Conservation (phyloP, 2,113 vertebrate genomes). For the Epinephelus moara region DNA sequence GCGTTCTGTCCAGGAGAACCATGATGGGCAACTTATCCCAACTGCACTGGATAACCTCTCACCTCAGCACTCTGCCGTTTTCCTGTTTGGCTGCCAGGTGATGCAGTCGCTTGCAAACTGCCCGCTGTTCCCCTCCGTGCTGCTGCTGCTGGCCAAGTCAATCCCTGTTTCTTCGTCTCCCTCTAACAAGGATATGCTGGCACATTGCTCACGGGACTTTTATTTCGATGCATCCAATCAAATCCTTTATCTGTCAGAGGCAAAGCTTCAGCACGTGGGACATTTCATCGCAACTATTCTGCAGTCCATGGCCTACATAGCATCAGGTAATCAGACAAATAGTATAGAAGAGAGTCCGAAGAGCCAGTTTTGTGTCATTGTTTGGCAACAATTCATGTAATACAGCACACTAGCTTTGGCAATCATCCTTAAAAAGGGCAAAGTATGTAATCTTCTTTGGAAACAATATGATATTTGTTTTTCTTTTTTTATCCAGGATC, state of each 20-base stretch:
- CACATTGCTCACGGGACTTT: conserved; percentile 79
- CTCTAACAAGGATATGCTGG: conserved; percentile 56
- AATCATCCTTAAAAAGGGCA: conserved; percentile 36
- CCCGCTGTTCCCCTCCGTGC: conserved; percentile 74
- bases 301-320: conserved; percentile 85
- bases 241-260: conserved; percentile 85
- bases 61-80: conserved; percentile 83
- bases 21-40: conserved; percentile 70
- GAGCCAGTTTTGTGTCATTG: conserved; percentile 5
- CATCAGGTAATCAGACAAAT: conserved; percentile 79
- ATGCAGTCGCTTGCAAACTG: conserved; percentile 76
- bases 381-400: conserved; percentile 5
- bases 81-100: conserved; percentile 86
- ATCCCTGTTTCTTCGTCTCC: conserved; percentile 74
- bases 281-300: conserved; percentile 84
- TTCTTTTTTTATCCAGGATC: conserved; percentile 62
- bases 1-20: conserved; percentile 41
- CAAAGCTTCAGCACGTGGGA: conserved; percentile 83
- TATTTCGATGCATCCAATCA: conserved; percentile 86
- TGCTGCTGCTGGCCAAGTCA: conserved; percentile 83
- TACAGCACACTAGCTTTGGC: conserved; percentile 8
- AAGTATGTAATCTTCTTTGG: conserved; percentile 43
- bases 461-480: conserved; percentile 14
- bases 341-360: not conserved
- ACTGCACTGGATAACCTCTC: conserved; percentile 84